Evolutionary conservation across 2,113 vertebrate genomes (phyloP).

Genomic region (Pseudonaja textilis): DNA sequence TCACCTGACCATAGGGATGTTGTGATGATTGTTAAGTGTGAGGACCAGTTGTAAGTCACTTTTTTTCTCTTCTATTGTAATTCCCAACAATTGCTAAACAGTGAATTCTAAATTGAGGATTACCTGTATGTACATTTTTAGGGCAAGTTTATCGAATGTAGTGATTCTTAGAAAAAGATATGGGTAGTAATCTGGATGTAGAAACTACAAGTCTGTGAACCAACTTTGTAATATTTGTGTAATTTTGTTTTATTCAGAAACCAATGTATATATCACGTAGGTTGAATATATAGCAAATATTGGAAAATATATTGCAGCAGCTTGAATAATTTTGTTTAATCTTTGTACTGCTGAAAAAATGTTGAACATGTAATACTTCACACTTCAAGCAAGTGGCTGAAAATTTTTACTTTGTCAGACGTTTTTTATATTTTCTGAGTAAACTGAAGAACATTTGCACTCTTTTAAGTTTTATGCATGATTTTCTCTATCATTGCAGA

Average conservation of each 20-base stretch:
- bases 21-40: not conserved
- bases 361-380: constrained; percentile 55
- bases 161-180: not conserved
- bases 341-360: constrained; percentile 49
- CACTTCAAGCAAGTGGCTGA: constrained; percentile 62
- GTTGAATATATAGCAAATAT: constrained; percentile 31
- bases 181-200: constrained; percentile 35
- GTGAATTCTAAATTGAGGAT: not conserved
- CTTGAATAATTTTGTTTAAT: not conserved
- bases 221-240: constrained; percentile 25
- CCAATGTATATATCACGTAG: constrained; percentile 18
- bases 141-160: not conserved
- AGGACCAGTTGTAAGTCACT: not conserved
- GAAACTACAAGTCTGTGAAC: constrained; percentile 8
- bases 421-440: constrained; percentile 65
- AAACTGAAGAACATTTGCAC: constrained; percentile 69
- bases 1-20: not conserved
- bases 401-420: constrained; percentile 63
- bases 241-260: constrained; percentile 27
- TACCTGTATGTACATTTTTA: not conserved
- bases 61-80: not conserved
- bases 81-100: not conserved
- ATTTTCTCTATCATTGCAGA: constrained; percentile 11
- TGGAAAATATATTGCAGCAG: constrained; percentile 13
- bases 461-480: constrained; percentile 41